Evolutionary conservation across 1,140 invertebrate genomes (phyloP).

Genomic region (Atta texana): DNA sequence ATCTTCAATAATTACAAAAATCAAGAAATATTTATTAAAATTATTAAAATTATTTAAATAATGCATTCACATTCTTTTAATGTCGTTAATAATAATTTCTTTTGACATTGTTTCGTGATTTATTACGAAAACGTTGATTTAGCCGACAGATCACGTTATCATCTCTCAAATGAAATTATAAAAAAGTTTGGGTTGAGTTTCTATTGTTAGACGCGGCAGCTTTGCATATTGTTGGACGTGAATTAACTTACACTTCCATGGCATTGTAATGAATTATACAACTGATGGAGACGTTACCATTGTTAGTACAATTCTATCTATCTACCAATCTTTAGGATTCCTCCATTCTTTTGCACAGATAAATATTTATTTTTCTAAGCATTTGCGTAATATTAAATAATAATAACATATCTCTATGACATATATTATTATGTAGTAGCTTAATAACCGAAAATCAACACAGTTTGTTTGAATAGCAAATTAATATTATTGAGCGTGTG

Average conservation of each 20-base stretch:
- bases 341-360: neutral
- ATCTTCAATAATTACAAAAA: neutral
- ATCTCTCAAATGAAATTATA: neutral
- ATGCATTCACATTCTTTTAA: neutral
- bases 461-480: neutral
- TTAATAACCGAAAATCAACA: slow-evolving; percentile 6
- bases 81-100: neutral
- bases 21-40: neutral
- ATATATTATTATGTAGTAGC: neutral
- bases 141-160: neutral
- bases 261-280: slow-evolving; percentile 24
- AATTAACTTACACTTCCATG: neutral
- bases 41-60: slow-evolving; percentile 1
- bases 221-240: slow-evolving; percentile 14
- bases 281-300: slow-evolving; percentile 29
- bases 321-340: neutral
- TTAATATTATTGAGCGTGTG: slow-evolving; percentile 21
- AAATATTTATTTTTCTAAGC: slow-evolving; percentile 1
- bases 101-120: neutral
- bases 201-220: slow-evolving; percentile 22
- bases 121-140: slow-evolving; percentile 26
- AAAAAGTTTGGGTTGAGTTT: slow-evolving; percentile 45
- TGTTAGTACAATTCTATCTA: slow-evolving; percentile 21
- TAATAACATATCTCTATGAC: neutral
- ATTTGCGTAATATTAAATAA: neutral